Evolutionary conservation across 23 tunicate genomes (phyloP).

Genomic region (Styela clava): DNA sequence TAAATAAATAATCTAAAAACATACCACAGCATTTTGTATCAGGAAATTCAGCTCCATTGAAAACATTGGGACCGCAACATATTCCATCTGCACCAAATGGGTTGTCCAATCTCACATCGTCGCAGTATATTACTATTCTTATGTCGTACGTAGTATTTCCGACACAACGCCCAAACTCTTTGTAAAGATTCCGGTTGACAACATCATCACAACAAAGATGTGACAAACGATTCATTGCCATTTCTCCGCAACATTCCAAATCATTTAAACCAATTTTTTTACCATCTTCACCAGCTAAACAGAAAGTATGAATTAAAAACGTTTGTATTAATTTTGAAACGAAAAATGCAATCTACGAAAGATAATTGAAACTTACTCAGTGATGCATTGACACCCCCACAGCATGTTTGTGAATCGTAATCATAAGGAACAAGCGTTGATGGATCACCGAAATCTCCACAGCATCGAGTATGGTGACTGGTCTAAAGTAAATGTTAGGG

Average conservation of each 20-base stretch:
- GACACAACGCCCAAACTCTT: slow-evolving; percentile 24
- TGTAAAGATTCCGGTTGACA: slow-evolving; percentile 4
- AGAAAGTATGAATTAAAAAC: no score
- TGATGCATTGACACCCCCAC: slow-evolving; percentile 58
- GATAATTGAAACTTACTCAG: slow-evolving; percentile 37
- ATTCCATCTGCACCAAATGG: slow-evolving; percentile 29
- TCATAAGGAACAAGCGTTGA: slow-evolving; percentile 61
- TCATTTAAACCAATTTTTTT: slow-evolving; percentile 12
- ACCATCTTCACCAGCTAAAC: slow-evolving; percentile 17
- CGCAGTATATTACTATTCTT: slow-evolving; percentile 17
- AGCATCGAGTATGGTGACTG: slow-evolving; percentile 80
- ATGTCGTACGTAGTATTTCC: slow-evolving; percentile 27
- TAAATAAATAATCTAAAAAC: no score
- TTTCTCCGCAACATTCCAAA: slow-evolving; percentile 57
- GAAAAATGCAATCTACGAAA: background rate
- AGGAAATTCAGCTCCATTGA: slow-evolving; percentile 28
- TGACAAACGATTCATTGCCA: slow-evolving; percentile 35
- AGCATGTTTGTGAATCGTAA: slow-evolving; percentile 64
- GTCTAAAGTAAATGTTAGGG: background rate
- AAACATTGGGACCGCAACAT: slow-evolving; percentile 61
- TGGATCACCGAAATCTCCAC: slow-evolving; percentile 58
- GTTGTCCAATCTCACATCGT: slow-evolving; percentile 11
- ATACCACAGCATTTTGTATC: slow-evolving; percentile 61
- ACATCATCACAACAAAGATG: slow-evolving; percentile 40
- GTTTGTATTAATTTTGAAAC: background rate